phyloP scores from a whole-genome alignment of 2,797 vertebrate species.

The Neosalanx taihuensis region DNA sequence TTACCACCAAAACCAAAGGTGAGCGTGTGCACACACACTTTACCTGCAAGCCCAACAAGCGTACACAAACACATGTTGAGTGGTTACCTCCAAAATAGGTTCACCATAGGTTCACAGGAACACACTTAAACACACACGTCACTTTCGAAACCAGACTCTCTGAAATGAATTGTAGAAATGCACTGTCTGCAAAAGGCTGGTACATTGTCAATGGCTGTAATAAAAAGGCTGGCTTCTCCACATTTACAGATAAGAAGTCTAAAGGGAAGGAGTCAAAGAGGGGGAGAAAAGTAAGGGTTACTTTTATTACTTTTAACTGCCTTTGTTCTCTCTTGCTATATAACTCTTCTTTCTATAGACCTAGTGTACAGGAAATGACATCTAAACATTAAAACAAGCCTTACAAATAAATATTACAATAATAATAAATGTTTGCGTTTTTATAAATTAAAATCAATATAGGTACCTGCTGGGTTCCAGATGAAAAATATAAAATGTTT shows the following conservation, averaged over 20 bases:
- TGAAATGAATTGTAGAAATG: not conserved
- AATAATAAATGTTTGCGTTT: too few relatives aligned
- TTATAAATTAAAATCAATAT: not conserved
- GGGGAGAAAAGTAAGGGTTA: constrained; percentile 75
- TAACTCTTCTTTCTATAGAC: not conserved
- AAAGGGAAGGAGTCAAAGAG: constrained; percentile 69
- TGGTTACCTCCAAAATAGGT: not conserved
- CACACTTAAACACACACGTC: not conserved
- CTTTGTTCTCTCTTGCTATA: not conserved
- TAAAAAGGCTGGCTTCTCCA: constrained; percentile 16
- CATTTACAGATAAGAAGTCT: constrained; percentile 76
- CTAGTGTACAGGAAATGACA: not conserved
- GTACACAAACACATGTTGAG: not conserved
- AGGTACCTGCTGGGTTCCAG: not conserved
- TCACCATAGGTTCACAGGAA: not conserved
- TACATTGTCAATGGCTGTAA: too few relatives aligned
- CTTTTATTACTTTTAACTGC: constrained; percentile 6
- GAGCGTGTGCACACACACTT: constrained; percentile 28
- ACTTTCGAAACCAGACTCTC: not conserved
- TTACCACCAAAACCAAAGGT: constrained; percentile 67
- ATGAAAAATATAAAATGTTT: not conserved
- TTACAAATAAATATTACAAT: too few relatives aligned
- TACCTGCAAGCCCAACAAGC: constrained; percentile 20
- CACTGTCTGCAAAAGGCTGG: not conserved
- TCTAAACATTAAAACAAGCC: too few relatives aligned